Evolutionary conservation across 2,888 invertebrate genomes (phyloP), one percentile per base, ranked within the genome.

Genomic region (Zaprionus lineosus): DNA sequence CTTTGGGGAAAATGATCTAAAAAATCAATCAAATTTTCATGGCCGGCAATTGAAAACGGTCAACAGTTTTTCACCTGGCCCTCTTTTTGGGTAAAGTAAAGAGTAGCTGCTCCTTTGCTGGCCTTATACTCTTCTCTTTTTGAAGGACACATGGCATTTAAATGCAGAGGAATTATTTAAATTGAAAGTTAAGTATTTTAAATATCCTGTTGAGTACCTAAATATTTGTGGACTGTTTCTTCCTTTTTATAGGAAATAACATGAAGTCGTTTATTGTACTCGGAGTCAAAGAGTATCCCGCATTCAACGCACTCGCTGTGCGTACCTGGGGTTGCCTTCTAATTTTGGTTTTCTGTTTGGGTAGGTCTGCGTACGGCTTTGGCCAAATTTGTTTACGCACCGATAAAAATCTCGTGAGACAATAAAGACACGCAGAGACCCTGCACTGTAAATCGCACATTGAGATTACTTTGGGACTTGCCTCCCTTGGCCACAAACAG

Each of bases 331-430:
- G 26, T 40, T 3, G 6, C 6, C 24, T 14, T 9, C n/a, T 40
- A 4, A 1, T 26, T 5, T 2, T 24, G 14, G 24, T 12, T 11
- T 8, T 26, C 51, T 34, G 36, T 46, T 62, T 34, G 19, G 15
- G 29, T 37, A 33, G 26, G 50, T 44, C 41, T 29, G 56, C 11
- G 29, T 41, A 55, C 51, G 60, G 55, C 53, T 58, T 71, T 55
- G 28, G 19, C 47, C 33, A 53, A 74, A 60, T 72, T 73, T 75
- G 60, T 67, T 63, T 75, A 63, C 55, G 21, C 19, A 33, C 59
- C 72, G 68, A 74, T 63, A 71, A 67, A 75, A 74, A 71, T 72
- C 73, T 75, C 76, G 52, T 63, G 73, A 67, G 73, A 74, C 76
- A 71, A 63, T 71, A 67, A 67, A 74, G 63, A 41, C 48, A 57